Conservation (phyloP, 2,888 invertebrate species). For the Arenicola marina region DNA sequence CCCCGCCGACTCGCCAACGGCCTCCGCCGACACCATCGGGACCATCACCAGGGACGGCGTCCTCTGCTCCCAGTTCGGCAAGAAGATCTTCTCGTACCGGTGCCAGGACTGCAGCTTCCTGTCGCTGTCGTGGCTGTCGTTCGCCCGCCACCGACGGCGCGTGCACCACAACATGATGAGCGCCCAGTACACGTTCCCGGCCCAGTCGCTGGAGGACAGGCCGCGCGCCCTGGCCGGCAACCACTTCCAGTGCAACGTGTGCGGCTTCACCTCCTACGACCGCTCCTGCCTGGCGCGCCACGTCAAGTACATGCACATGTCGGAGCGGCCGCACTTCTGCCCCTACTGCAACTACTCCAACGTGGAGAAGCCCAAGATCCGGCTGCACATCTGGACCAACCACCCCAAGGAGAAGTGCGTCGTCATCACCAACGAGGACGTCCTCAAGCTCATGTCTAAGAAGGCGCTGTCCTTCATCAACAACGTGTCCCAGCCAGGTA, state of each 20-base stretch:
- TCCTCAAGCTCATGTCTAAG: not conserved
- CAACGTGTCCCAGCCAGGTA: too few relatives aligned
- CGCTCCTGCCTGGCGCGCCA: conserved; percentile 31
- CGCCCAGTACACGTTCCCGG: not conserved
- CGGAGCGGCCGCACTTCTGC: conserved; percentile 26
- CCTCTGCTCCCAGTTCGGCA: too few relatives aligned
- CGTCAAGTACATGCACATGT: conserved; percentile 31
- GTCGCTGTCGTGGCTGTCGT: not conserved
- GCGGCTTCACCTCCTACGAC: conserved; percentile 24
- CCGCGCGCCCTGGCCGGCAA: not conserved
- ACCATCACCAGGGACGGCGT: too few relatives aligned
- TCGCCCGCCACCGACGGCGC: not conserved
- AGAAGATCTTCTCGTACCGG: too few relatives aligned
- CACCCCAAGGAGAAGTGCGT: not conserved
- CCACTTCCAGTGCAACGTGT: conserved; percentile 21
- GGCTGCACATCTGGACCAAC: not conserved
- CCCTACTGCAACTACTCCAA: conserved; percentile 30
- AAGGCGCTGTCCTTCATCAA: too few relatives aligned
- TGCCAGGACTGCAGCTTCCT: not conserved
- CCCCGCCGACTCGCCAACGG: too few relatives aligned
- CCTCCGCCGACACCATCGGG: too few relatives aligned
- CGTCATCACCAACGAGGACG: not conserved
- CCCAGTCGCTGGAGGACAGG: not conserved
- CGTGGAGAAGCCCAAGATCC: conserved; percentile 34
- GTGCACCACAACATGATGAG: not conserved